These are phyloP conservation scores for Tachina lurida DNA, from an alignment of 2,888 invertebrate species.

Conservation along the genomic window DNA sequence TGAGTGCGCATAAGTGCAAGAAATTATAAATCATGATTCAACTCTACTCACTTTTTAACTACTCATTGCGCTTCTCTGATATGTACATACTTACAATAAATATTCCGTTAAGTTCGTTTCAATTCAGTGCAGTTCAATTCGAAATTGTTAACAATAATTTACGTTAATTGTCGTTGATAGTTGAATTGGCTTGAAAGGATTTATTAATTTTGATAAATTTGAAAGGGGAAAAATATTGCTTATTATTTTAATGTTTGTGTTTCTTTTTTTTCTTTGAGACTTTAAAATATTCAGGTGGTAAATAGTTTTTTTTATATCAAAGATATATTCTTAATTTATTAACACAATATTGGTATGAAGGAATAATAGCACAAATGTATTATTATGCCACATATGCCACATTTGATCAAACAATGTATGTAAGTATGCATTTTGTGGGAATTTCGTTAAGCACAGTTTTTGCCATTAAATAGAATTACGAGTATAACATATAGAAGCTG, in stretches of 20 bases:
- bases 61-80: too few relatives aligned
- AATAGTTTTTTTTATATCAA: constrained; percentile 18
- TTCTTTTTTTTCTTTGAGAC: constrained; percentile 3
- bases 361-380: constrained; percentile 5
- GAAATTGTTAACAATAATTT: constrained; percentile 65
- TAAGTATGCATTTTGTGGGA: background rate
- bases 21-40: too few relatives aligned
- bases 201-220: constrained; percentile 66
- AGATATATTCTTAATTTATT: constrained; percentile 41
- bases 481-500: too few relatives aligned
- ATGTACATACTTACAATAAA: constrained; percentile 25
- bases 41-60: too few relatives aligned
- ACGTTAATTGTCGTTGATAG: constrained; percentile 68
- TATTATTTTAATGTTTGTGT: background rate
- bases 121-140: constrained; percentile 40
- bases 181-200: constrained; percentile 63
- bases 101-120: constrained; percentile 42
- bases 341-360: background rate
- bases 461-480: background rate
- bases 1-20: too few relatives aligned
- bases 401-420: background rate
- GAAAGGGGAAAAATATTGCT: constrained; percentile 55
- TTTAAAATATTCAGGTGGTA: constrained; percentile 57
- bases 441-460: background rate
- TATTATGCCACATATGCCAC: background rate